Evolutionary conservation across 2,888 invertebrate species (phyloP), one percentile per base, ranked within the genome.

Genomic region (Meganola albula): DNA sequence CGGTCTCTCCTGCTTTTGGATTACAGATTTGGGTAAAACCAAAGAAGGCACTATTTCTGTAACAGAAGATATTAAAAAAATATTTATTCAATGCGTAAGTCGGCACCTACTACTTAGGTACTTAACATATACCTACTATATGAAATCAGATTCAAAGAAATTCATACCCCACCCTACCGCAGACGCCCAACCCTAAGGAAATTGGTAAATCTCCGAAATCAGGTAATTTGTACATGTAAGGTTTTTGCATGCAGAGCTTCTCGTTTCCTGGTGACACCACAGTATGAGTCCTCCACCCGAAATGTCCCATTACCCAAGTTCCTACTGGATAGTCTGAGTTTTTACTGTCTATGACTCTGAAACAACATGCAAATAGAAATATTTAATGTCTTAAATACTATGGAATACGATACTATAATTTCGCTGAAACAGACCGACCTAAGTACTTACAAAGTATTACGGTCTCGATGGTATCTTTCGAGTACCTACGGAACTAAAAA

Each of bases 1-100:
- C 87, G 0, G 90, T 90, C 55, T 93, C 92, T 4, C 91, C 92
- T 1, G 84, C 50, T 63, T 90, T 88, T 0, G 92, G 91, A 31
- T 89, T 64, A 54, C 92, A 92, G 24, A 92, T 63, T 40, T 92
- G 88, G 9, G 88, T 63, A 6, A 93, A 79, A 2, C 93, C 93
- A 59, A 92, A 92, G 56, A 91, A 91, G 0, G 92, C 91, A 2
- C 90, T 91, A 44, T 88, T 89, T 20, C 92, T 91, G 53, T 13
- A 61, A 60, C n/a, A n/a, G n/a, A n/a, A n/a, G n/a, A n/a, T n/a
- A n/a, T n/a, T n/a, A n/a, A n/a, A n/a, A n/a, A n/a, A n/a, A n/a
- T n/a, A n/a, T n/a, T n/a, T n/a, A n/a, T n/a, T n/a, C n/a, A n/a
- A n/a, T n/a, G n/a, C n/a, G n/a, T n/a, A n/a, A n/a, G n/a, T n/a